phyloP scores from a whole-genome alignment of 1,140 invertebrate species.

The Hydropsyche tenuis region DNA sequence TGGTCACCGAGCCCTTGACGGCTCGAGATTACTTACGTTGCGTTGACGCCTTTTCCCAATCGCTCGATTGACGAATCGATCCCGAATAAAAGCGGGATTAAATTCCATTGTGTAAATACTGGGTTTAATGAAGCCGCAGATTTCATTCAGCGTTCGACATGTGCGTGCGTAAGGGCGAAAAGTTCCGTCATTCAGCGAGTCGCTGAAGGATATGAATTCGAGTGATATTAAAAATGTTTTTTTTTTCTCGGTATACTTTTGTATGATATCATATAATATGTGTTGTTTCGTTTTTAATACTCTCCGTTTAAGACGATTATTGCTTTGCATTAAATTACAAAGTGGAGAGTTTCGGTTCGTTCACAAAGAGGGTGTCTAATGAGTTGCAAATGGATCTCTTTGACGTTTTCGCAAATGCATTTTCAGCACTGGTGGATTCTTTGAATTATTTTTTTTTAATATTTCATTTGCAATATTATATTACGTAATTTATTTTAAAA shows the following conservation, averaged over 20 bases:
- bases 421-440: not conserved
- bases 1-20: not conserved
- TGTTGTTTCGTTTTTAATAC: no score
- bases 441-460: no score
- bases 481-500: no score
- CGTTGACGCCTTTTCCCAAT: not conserved
- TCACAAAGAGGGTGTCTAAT: conserved; percentile 11
- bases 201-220: no score
- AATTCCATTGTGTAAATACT: conserved; percentile 12
- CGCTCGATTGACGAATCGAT: not conserved
- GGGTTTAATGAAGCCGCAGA: conserved; percentile 7
- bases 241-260: no score
- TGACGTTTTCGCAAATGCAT: conserved; percentile 7
- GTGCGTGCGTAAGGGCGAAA: no score
- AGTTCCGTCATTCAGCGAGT: no score
- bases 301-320: no score
- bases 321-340: no score
- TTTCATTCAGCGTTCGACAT: conserved; percentile 2
- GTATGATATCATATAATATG: no score
- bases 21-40: not conserved
- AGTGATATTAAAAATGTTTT: no score
- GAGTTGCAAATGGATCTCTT: conserved; percentile 25
- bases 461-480: no score
- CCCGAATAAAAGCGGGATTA: conserved; percentile 18
- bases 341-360: not conserved